These are phyloP conservation scores for Penaeus japonicus DNA, from an alignment of 1,140 invertebrate genomes.

Conservation along the genomic window DNA sequence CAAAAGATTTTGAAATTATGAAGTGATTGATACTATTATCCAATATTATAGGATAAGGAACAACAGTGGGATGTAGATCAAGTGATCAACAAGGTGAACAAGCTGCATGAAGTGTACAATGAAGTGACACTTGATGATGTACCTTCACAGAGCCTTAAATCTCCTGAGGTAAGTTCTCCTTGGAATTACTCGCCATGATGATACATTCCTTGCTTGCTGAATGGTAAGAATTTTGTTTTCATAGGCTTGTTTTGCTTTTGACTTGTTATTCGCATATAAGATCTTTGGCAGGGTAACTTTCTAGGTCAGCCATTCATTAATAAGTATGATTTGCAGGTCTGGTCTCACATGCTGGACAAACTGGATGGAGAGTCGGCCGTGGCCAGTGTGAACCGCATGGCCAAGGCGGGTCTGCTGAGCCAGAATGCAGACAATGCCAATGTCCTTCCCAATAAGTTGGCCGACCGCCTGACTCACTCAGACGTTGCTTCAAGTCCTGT, in stretches of 20 bases:
- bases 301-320: not conserved
- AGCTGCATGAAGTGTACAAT: conserved; percentile 25
- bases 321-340: not conserved
- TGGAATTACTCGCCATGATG: no score
- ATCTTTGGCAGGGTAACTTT: no score
- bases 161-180: conserved; percentile 1
- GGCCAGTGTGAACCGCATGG: conserved; percentile 40
- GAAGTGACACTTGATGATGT: conserved; percentile 28
- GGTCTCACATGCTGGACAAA: conserved; percentile 43
- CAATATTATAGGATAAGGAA: conserved; percentile 16
- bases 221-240: no score
- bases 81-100: conserved; percentile 41
- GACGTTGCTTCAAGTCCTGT: not conserved
- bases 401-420: not conserved
- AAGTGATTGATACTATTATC: not conserved
- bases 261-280: no score
- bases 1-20: not conserved
- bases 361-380: conserved; percentile 21
- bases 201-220: no score
- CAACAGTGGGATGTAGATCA: conserved; percentile 19
- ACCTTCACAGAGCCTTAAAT: conserved; percentile 37
- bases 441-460: conserved; percentile 13
- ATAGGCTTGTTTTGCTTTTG: no score
- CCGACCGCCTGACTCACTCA: conserved; percentile 12
- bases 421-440: not conserved